Conservation (phyloP, 2,113 vertebrate genomes). For the Oxyura jamaicensis region DNA sequence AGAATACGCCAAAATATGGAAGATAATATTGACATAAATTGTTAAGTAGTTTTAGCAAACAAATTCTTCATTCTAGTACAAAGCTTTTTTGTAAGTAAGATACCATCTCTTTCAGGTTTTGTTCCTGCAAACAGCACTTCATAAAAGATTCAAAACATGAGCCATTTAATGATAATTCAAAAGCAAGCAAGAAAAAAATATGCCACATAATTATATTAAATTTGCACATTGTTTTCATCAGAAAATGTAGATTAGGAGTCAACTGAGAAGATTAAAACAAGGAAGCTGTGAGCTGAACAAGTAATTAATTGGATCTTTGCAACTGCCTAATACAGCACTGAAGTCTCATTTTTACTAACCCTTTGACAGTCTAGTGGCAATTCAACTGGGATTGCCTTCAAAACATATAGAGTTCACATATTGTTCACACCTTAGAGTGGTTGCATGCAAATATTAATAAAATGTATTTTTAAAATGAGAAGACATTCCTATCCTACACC, state of each 20-base stretch:
- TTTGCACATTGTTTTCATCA: neutral
- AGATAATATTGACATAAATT: neutral
- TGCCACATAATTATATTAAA: neutral
- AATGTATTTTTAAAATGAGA: neutral
- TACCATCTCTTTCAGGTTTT: neutral
- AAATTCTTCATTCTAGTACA: neutral
- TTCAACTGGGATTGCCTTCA: neutral
- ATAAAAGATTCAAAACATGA: neutral
- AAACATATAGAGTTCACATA: neutral
- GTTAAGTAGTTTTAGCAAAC: neutral
- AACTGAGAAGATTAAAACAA: constrained; percentile 6
- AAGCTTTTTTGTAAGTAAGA: neutral
- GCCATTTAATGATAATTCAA: neutral
- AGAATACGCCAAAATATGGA: neutral
- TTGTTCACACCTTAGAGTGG: neutral
- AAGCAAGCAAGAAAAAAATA: neutral
- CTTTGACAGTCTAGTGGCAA: neutral
- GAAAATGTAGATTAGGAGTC: neutral
- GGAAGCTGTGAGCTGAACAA: neutral
- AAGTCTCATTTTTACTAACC: neutral
- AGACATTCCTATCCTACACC: neutral
- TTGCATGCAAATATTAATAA: neutral
- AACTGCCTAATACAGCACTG: neutral
- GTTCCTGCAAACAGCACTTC: neutral
- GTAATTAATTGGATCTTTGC: neutral